Evolutionary conservation across 1,140 invertebrate species (phyloP).

Genomic region (Drosophila murphyi): DNA sequence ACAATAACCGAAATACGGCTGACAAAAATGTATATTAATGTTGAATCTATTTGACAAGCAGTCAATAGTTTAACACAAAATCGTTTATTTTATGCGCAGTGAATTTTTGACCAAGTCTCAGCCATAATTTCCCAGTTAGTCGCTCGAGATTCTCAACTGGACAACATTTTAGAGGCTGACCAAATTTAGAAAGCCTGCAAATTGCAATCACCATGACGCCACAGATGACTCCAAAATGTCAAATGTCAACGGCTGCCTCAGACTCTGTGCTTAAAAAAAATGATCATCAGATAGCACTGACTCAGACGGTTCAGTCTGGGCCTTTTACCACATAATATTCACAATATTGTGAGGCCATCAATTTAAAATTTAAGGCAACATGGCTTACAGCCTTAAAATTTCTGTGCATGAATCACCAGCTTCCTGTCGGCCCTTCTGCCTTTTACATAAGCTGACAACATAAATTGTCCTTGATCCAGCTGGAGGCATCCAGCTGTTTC

Average conservation of each 20-base stretch:
- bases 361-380: constrained; percentile 43
- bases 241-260: constrained; percentile 50
- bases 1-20: constrained; percentile 50
- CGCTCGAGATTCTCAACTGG: constrained; percentile 7
- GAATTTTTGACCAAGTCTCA: not conserved
- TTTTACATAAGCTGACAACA: constrained; percentile 46
- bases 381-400: constrained; percentile 29
- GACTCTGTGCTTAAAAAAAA: not conserved
- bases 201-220: constrained; percentile 36
- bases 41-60: constrained; percentile 17
- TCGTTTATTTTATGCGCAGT: constrained; percentile 27
- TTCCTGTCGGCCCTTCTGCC: constrained; percentile 47
- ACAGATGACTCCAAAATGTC: constrained; percentile 39
- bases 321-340: constrained; percentile 15
- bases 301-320: constrained; percentile 21
- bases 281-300: constrained; percentile 14
- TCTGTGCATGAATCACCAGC: constrained; percentile 38
- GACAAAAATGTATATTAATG: constrained; percentile 39
- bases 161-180: constrained; percentile 22
- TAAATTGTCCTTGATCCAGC: constrained; percentile 61
- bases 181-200: constrained; percentile 77
- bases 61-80: constrained; percentile 27
- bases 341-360: constrained; percentile 25
- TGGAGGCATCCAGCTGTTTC: constrained; percentile 32
- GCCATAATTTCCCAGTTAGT: constrained; percentile 8